phyloP scores from a whole-genome alignment of 2,797 vertebrate species.

The Microchirus variegatus region DNA sequence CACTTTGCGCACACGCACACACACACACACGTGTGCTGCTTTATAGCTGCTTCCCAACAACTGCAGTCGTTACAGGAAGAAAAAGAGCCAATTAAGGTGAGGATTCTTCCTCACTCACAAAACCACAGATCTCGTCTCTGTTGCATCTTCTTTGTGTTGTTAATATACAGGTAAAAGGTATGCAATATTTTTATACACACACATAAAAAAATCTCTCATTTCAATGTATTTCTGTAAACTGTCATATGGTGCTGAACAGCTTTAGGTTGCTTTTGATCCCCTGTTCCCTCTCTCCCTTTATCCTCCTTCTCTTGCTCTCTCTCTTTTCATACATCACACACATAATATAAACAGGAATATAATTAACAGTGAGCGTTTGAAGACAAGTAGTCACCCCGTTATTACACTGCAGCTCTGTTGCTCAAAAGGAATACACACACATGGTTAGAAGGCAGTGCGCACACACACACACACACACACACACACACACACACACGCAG shows the following conservation, averaged over 20 bases:
- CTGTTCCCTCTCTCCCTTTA: constrained; percentile 8
- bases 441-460: neutral
- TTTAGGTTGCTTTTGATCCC: constrained; percentile 44
- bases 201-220: neutral
- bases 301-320: neutral
- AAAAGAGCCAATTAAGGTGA: constrained; percentile 6
- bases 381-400: constrained; percentile 61
- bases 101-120: neutral
- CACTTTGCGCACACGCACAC: neutral
- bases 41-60: neutral
- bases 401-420: constrained; percentile 54
- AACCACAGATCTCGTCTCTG: neutral
- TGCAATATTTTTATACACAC: too few relatives aligned
- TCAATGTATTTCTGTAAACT: constrained; percentile 9
- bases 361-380: constrained; percentile 63
- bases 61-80: constrained; percentile 6
- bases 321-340: constrained; percentile 12
- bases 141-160: neutral
- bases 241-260: constrained; percentile 29
- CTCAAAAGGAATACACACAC: constrained; percentile 23
- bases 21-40: constrained; percentile 6
- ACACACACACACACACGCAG: constrained; percentile 6
- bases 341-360: constrained; percentile 17
- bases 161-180: neutral
- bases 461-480: constrained; percentile 2